Percentiles rank a stretch among this genome's conserved stretches.
Evolutionary conservation across 2,113 vertebrate genomes (phyloP).

Genomic region (Pristiophorus japonicus): DNA sequence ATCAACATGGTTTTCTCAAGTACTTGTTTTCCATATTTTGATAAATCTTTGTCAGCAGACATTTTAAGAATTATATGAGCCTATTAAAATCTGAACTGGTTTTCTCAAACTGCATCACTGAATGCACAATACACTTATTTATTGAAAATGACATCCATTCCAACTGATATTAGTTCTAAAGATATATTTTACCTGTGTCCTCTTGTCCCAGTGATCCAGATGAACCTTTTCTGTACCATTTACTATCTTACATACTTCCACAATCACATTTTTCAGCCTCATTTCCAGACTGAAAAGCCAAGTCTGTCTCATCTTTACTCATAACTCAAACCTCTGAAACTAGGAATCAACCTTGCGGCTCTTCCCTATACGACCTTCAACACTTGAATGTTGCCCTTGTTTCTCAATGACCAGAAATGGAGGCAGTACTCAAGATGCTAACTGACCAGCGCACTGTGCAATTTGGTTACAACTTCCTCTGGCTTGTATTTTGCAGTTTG

Average conservation of each 20-base stretch:
- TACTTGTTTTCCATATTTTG: conserved; percentile 21
- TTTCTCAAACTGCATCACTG: neutral
- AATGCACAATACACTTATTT: conserved; percentile 3
- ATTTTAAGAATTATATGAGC: conserved; percentile 23
- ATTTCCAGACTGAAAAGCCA: neutral
- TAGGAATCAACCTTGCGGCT: neutral
- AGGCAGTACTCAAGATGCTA: too few relatives aligned
- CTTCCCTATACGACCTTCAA: neutral
- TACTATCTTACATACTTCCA: neutral
- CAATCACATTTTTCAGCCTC: neutral
- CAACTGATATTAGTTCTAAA: neutral
- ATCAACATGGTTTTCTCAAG: neutral
- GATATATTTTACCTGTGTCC: neutral
- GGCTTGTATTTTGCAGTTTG: too few relatives aligned
- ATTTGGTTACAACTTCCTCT: too few relatives aligned
- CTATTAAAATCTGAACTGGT: conserved; percentile 14
- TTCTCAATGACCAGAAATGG: neutral
- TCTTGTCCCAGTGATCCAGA: neutral
- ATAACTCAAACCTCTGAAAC: neutral
- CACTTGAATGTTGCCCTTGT: neutral
- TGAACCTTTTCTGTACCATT: neutral
- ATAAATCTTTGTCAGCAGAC: conserved; percentile 25
- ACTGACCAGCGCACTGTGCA: too few relatives aligned
- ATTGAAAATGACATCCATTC: neutral
- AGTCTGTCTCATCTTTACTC: neutral